A percentile compares a stretch with the other conserved stretches of the same genome.
Evolutionary conservation across 2,888 invertebrate species (phyloP).

Genomic region (Deroplatys truncata): DNA sequence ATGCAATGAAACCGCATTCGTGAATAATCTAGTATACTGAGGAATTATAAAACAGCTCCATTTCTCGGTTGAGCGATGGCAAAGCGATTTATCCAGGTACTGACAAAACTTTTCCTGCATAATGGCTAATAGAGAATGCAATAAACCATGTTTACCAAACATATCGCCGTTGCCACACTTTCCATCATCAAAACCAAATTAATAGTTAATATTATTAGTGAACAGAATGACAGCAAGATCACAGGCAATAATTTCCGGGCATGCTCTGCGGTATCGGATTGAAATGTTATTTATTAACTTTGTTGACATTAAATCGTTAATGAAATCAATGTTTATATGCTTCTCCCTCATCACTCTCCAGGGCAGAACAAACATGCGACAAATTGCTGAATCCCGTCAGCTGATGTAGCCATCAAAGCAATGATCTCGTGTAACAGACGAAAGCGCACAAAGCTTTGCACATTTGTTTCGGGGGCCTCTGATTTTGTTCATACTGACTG

Average conservation of each 20-base stretch:
- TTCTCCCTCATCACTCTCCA: background rate
- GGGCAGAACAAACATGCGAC: background rate
- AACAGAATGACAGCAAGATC: background rate
- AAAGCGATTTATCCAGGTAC: no score
- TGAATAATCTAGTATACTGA: no score
- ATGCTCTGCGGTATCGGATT: background rate
- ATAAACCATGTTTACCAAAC: no score
- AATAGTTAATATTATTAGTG: background rate
- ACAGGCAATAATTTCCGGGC: background rate
- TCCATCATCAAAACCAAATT: background rate
- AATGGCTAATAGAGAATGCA: no score
- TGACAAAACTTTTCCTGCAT: no score
- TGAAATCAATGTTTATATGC: background rate
- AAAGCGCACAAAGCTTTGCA: background rate
- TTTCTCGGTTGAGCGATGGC: no score
- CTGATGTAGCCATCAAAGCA: background rate
- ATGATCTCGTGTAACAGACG: background rate
- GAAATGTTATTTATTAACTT: background rate
- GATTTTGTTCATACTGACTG: background rate
- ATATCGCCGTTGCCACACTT: no score
- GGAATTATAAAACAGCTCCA: no score
- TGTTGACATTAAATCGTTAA: background rate
- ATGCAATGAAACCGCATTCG: no score
- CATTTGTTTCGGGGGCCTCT: background rate
- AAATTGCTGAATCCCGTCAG: background rate